Conservation (phyloP, 2,797 vertebrate species). For the Fistularia tabacaria region DNA sequence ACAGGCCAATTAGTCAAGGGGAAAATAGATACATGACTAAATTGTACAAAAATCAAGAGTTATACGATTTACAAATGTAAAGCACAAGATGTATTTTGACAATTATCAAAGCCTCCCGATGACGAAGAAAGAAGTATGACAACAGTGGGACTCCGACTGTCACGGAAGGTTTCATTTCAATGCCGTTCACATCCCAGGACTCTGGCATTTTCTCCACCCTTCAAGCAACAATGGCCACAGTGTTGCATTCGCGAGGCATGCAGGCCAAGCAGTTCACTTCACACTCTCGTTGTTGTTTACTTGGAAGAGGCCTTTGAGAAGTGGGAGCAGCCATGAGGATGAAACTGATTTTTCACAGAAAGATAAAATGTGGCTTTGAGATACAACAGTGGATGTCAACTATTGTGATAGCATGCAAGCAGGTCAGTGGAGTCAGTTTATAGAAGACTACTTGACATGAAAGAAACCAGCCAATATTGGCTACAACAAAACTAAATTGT, state of each 20-base stretch:
- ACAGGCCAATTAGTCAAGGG: not conserved
- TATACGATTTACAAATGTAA: not conserved
- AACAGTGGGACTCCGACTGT: conserved; percentile 16
- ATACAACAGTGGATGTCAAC: not conserved
- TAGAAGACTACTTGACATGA: not conserved
- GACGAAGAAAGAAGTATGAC: conserved; percentile 9
- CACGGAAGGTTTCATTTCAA: conserved; percentile 43
- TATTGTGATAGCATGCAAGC: not conserved
- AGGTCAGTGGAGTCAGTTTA: conserved; percentile 4
- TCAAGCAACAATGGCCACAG: conserved; percentile 61
- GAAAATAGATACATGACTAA: too few relatives aligned
- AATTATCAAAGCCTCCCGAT: not conserved
- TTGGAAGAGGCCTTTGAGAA: conserved; percentile 46
- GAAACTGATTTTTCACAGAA: conserved; percentile 27
- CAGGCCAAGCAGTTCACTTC: conserved; percentile 37
- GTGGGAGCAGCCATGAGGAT: conserved; percentile 34
- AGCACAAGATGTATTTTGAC: not conserved
- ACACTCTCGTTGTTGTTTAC: conserved; percentile 59
- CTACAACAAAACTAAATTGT: too few relatives aligned
- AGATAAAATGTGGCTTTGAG: conserved; percentile 12
- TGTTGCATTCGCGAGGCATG: conserved; percentile 50
- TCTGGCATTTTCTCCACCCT: conserved; percentile 47
- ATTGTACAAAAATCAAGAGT: too few relatives aligned
- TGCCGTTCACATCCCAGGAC: conserved; percentile 37
- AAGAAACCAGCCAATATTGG: too few relatives aligned